These are phyloP conservation scores for Sardina pilchardus DNA, from an alignment of 2,113 vertebrate species.

Conservation along the genomic window DNA sequence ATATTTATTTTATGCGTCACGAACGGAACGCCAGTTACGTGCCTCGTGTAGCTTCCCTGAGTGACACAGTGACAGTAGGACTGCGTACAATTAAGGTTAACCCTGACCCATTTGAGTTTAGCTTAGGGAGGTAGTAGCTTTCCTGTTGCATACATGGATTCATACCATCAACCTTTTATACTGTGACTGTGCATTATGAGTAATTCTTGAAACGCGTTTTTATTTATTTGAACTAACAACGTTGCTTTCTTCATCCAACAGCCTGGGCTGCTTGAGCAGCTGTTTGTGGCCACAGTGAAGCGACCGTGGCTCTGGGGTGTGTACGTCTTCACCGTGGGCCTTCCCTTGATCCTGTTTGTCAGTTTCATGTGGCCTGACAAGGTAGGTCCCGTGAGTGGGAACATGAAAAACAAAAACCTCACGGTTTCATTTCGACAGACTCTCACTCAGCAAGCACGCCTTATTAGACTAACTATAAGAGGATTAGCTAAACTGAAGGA, in stretches of 20 bases:
- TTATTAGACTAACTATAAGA: neutral
- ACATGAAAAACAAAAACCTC: neutral
- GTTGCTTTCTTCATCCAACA: constrained; percentile 31
- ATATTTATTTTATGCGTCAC: too few species aligned
- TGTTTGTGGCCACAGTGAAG: constrained; percentile 62
- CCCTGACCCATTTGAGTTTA: too few species aligned
- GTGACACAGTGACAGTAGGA: too few species aligned
- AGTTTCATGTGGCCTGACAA: constrained; percentile 78
- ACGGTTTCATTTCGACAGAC: neutral
- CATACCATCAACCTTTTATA: neutral
- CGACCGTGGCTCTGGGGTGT: constrained; percentile 76
- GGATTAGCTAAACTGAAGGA: neutral
- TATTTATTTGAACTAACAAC: neutral
- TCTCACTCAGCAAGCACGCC: neutral
- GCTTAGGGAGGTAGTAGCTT: too few species aligned
- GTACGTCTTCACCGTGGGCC: constrained; percentile 74
- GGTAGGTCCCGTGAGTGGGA: constrained; percentile 53
- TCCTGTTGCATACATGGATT: neutral
- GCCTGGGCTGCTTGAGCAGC: constrained; percentile 62
- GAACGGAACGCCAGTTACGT: too few species aligned
- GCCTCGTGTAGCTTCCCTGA: too few species aligned
- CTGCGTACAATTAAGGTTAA: too few species aligned
- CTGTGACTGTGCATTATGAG: neutral
- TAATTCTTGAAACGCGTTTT: neutral
- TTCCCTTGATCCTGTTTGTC: constrained; percentile 74